A percentile compares a stretch with the other conserved stretches of the same genome.
phyloP scores from a whole-genome alignment of 1,140 invertebrate species.

The Nebria ingens region DNA sequence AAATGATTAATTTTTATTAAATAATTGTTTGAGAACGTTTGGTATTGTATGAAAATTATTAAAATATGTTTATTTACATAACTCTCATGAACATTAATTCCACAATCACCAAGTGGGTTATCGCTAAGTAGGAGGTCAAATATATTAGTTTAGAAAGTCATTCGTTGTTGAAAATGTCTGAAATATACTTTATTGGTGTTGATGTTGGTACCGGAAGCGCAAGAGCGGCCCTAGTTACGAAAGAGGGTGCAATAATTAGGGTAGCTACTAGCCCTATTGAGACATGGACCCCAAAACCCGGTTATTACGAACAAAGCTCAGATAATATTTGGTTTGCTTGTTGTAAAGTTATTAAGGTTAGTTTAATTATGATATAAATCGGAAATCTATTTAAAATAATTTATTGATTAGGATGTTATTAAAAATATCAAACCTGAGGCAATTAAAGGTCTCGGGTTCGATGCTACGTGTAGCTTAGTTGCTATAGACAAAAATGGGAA shows the following conservation, averaged over 20 bases:
- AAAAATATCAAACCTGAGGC: slow-evolving; percentile 40
- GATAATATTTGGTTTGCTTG: slow-evolving; percentile 79
- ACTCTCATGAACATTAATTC: no score
- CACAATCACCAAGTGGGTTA: no score
- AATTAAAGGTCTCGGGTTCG: slow-evolving; percentile 84
- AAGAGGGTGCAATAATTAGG: slow-evolving; percentile 54
- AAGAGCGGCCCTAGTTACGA: slow-evolving; percentile 64
- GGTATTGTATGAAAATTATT: no score
- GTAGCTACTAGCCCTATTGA: slow-evolving; percentile 52
- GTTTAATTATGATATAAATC: slow-evolving; percentile 12
- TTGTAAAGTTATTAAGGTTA: slow-evolving; percentile 56
- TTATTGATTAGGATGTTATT: slow-evolving; percentile 48
- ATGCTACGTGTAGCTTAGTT: slow-evolving; percentile 92
- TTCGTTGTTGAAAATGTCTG: slow-evolving; percentile 21
- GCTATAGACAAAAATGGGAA: slow-evolving; percentile 58
- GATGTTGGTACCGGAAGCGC: slow-evolving; percentile 90
- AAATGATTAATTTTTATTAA: no score
- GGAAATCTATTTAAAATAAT: slow-evolving; percentile 4
- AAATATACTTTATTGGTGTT: slow-evolving; percentile 70
- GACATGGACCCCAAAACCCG: slow-evolving; percentile 64
- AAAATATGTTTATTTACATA: no score
- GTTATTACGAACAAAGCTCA: slow-evolving; percentile 89
- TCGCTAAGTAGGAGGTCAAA: no score
- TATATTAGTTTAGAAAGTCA: no score
- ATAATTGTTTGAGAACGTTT: no score